Base-by-base conservation (phyloP, 2,888 invertebrate genomes). In the Mamestra brassicae region DNA sequence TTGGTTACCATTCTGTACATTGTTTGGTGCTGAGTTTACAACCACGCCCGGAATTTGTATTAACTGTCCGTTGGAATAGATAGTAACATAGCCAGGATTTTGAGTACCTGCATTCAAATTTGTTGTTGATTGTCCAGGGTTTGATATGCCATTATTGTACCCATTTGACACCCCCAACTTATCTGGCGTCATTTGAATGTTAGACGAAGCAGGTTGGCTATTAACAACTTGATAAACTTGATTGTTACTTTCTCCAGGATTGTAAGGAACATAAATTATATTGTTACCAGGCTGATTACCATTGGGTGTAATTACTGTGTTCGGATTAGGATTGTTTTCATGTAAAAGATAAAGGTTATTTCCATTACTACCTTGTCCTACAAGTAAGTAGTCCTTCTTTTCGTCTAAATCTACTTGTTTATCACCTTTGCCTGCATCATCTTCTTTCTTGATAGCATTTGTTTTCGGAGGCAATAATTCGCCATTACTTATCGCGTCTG, bases 51-150 rank as follows among this genome's bases (percentile, higher is more conserved):
- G 87, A 47, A 86, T 65, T 60, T 86, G 71, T 36, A 78, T 76
- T 17, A 78, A 10, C 57, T 87, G 81, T 1, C 85, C 86, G 7
- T 87, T 87, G 0, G 82, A 80, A 52, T 86, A 86, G 0, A 86
- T 54, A 2, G 79, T 68, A 38, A 86, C 65, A 45, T 82, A 80
- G 10, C 76, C 74, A 45, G 87, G 75, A 45, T 74, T 71, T 57
- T 79, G 79, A 13, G 63, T 61, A 45, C 36, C 54, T 10, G 78
- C 11, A 50, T 58, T 58, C 4, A 61, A 10, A 47, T 55, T 42
- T 4, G 36, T 54, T 65, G 10, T 61, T 8, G 58, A 11, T 70
- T 65, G 68, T 5, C 34, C 64, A 58, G 65, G 26, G 38, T 50
- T 74, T 0, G 62, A 8, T 11, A 64, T 17, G 0, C 5, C 47